phyloP scores from a whole-genome alignment of 2,113 vertebrate species.

The Proterorhinus semilunaris region DNA sequence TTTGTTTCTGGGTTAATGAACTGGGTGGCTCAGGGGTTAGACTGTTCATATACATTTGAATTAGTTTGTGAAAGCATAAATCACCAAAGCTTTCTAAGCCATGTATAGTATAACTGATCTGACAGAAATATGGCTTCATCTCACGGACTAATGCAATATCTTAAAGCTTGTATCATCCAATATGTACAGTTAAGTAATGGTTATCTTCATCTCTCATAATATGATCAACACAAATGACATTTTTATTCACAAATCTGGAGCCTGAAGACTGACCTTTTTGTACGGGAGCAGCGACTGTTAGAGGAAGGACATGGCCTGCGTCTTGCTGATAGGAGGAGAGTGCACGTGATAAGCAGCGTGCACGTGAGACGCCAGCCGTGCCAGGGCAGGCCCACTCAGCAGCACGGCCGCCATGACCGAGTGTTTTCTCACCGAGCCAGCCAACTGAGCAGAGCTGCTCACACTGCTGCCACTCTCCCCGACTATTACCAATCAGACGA shows the following conservation, averaged over 20 bases:
- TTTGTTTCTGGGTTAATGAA: too few relatives aligned
- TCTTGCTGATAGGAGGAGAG: slow-evolving; percentile 21
- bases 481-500: slow-evolving; percentile 14
- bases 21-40: too few relatives aligned
- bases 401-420: slow-evolving; percentile 52
- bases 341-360: slow-evolving; percentile 19
- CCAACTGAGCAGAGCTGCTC: slow-evolving; percentile 51
- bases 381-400: slow-evolving; percentile 58
- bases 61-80: too few relatives aligned
- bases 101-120: too few relatives aligned
- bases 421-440: slow-evolving; percentile 58
- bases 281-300: slow-evolving; percentile 32
- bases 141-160: not conserved
- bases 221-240: not conserved
- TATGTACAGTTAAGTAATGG: not conserved
- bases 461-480: slow-evolving; percentile 38
- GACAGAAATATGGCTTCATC: too few relatives aligned
- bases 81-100: too few relatives aligned
- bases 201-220: not conserved
- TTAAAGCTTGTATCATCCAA: not conserved
- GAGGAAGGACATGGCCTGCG: slow-evolving; percentile 44
- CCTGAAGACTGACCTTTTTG: not conserved
- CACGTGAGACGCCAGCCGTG: slow-evolving; percentile 37
- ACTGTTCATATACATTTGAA: too few relatives aligned
- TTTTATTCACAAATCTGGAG: not conserved